Evolutionary conservation across 2,113 vertebrate genomes (phyloP), one percentile per base, ranked within the genome.

Genomic region (Sprattus sprattus): DNA sequence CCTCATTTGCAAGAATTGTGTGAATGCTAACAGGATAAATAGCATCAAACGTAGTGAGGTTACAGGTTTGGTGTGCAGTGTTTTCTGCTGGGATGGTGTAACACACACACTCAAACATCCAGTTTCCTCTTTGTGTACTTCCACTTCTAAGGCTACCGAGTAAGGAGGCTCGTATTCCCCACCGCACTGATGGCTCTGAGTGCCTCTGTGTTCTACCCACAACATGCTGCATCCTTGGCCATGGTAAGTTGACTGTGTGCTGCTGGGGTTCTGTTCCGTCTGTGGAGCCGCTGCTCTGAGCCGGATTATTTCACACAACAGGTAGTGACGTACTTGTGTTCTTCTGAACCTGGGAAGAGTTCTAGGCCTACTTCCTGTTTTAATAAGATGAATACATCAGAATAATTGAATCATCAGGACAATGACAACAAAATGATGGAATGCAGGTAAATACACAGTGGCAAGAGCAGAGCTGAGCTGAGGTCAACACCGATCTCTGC

Each of bases 171-270:
- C 52, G 57, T 96, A 11, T 98, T 98, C 89, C 97, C 97, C 0
- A 85, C 92, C 9, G 93, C 93, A 39, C 96, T 99, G 83, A 95
- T 99, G 96, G 93, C 96, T 81, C 89, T 99, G n/a, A 95, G 93
- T 82, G 95, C 96, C 32, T 97, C 97, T 87, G 87, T 99, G 91
- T 98, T 99, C 91, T 98, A 99, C 90, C 98, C 98, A 84, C 97
- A 99, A 87, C 96, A 97, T 86, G 96, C 96, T 0, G 95, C 95
- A 0, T 49, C 94, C 1, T 49, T 97, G 83, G 93, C 95, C 45
- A 97, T 97, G 97, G 98, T 97, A 90, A 94, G 95, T 85, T 50
- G 9, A 39, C 25, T 78, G 39, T 39, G 39, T 39, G 39, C 39
- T 39, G 39, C 39, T 2, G 39, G 39, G 39, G 60, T 11, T 88